phyloP scores from a whole-genome alignment of 2,113 vertebrate genomes.

The Tringa solitaria region DNA sequence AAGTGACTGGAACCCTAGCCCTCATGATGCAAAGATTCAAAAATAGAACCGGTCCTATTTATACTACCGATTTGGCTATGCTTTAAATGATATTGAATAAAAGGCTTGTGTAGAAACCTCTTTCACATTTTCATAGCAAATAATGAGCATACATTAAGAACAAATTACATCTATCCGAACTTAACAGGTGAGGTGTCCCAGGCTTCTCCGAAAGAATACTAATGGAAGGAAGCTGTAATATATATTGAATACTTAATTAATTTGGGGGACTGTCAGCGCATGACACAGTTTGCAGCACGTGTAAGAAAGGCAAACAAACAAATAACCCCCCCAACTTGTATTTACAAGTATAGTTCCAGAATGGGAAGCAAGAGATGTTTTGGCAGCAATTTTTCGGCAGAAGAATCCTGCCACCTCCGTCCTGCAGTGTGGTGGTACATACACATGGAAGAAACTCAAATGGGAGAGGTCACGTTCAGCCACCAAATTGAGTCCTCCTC shows the following conservation, averaged over 20 bases:
- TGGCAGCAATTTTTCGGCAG: background rate
- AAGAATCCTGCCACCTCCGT: background rate
- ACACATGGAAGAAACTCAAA: background rate
- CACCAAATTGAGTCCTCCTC: background rate
- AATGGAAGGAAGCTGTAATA: slow-evolving; percentile 30
- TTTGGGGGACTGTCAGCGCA: slow-evolving; percentile 21
- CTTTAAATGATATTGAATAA: slow-evolving; percentile 36
- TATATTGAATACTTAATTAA: slow-evolving; percentile 50
- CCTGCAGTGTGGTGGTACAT: background rate
- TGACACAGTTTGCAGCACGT: background rate
- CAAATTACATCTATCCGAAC: slow-evolving; percentile 43
- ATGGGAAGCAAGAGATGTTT: background rate
- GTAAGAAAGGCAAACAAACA: slow-evolving; percentile 12
- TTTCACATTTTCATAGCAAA: slow-evolving; percentile 45
- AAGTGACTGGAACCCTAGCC: background rate
- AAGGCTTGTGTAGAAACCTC: slow-evolving; percentile 20
- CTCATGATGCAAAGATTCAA: background rate
- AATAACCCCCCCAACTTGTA: background rate
- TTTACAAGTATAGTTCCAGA: background rate
- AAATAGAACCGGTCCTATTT: slow-evolving; percentile 12
- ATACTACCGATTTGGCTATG: slow-evolving; percentile 5
- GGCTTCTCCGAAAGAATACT: slow-evolving; percentile 45
- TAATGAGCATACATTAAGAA: slow-evolving; percentile 51
- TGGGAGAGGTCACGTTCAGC: too few relatives aligned
- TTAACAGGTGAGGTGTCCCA: slow-evolving; percentile 32